Conservation (phyloP, 2,113 vertebrate genomes). For the Falcunculus frontatus region DNA sequence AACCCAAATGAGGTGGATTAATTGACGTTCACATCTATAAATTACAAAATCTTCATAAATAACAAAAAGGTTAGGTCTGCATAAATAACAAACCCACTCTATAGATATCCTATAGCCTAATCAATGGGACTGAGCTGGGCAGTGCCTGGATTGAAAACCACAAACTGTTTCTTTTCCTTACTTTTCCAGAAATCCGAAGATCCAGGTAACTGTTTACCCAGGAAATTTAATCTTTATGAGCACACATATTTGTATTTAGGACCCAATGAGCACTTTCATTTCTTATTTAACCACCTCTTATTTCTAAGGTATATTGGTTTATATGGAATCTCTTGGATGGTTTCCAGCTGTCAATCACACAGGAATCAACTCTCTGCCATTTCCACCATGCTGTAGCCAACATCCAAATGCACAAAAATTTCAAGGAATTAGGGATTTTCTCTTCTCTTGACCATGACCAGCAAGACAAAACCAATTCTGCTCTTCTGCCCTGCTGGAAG, state of each 20-base stretch:
- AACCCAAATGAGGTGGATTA: not conserved
- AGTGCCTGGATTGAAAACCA: not conserved
- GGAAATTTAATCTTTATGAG: not conserved
- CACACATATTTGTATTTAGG: not conserved
- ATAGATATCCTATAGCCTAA: not conserved
- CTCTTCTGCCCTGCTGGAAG: accelerated
- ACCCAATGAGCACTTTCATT: not conserved
- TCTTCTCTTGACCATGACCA: not conserved
- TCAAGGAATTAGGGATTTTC: not conserved
- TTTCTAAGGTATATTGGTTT: not conserved
- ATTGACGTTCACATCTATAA: not conserved
- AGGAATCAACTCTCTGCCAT: not conserved
- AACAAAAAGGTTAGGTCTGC: not conserved
- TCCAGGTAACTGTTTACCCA: not conserved
- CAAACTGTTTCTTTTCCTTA: not conserved
- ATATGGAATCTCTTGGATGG: not conserved
- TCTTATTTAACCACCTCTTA: not conserved
- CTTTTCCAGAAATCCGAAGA: not conserved
- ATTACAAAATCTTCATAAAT: not conserved
- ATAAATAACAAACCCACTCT: not conserved
- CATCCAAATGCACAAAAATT: not conserved
- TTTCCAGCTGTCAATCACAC: accelerated
- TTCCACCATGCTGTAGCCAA: not conserved
- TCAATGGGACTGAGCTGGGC: not conserved
- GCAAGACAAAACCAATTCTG: not conserved